Evolutionary conservation across 2,797 vertebrate genomes (phyloP), one percentile per base, ranked within the genome.

Genomic region (Erpetoichthys calabaricus): DNA sequence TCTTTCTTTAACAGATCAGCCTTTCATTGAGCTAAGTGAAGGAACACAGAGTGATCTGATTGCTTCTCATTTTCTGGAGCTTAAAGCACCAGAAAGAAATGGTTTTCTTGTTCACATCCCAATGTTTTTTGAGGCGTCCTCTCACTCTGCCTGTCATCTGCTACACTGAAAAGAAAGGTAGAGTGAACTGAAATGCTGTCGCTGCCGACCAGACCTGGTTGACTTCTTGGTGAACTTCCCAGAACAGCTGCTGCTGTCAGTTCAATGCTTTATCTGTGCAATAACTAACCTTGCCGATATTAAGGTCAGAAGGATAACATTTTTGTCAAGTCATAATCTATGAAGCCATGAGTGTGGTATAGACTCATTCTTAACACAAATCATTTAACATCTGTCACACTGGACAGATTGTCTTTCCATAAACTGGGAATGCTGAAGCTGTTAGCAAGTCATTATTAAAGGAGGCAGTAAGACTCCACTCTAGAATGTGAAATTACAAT

Each of bases 171-270:
- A 58, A 57, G 60, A 45, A 60, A 68, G 60, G 59, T 60, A 7
- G 56, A 63, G 67, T 67, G 72, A 76, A 60, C 77, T 68, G 51
- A 64, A 70, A 68, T 70, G 66, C 69, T 68, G 66, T 69, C 65
- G 64, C 74, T 66, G 71, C 72, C 66, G 74, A 80, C 56, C 74
- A 77, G 74, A 86, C 74, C 75, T 67, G 70, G 71, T 81, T 75
- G 61, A 58, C 75, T 71, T 81, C 83, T 80, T 81, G 79, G 70
- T 67, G 78, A 79, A 77, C 80, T 70, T 82, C 80, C 82, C 64
- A 47, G 60, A 70, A 70, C 91, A 93, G 90, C 90, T 95, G 91
- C 84, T 75, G 67, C 86, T 90, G 91, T 91, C 91, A 90, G 73
- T 93, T 89, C 65, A 64, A 64, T 70, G 80, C 81, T 81, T 85